Conservation (phyloP, 2,888 invertebrate genomes). For the Epirrita christyi region DNA sequence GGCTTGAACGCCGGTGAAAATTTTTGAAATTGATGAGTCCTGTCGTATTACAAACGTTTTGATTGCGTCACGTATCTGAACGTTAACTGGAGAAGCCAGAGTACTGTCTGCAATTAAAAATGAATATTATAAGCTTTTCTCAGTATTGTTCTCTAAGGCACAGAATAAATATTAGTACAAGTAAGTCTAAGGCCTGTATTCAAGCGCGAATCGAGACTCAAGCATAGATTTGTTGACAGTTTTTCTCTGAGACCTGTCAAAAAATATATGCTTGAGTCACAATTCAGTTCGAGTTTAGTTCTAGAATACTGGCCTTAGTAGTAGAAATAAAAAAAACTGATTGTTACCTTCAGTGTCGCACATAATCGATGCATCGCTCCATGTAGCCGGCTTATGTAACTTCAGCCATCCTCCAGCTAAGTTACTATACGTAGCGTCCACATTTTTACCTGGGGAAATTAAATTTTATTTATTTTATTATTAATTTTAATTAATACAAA, state of each 20-base stretch:
- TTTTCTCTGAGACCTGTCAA: too few species aligned
- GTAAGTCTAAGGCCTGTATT: too few species aligned
- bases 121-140: too few species aligned
- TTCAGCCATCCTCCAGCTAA: constrained; percentile 12
- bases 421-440: constrained; percentile 3
- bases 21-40: neutral
- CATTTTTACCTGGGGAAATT: neutral
- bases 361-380: neutral
- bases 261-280: too few species aligned
- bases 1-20: constrained; percentile 7
- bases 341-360: constrained; percentile 7
- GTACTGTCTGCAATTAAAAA: neutral
- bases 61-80: constrained; percentile 5
- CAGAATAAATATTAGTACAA: too few species aligned
- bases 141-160: too few species aligned
- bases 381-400: neutral
- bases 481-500: too few species aligned
- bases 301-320: too few species aligned
- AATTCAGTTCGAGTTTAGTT: too few species aligned
- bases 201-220: too few species aligned
- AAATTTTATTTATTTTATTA: neutral
- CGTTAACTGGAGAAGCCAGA: constrained; percentile 6
- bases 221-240: too few species aligned
- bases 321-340: too few species aligned
- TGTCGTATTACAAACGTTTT: neutral